A percentile compares a stretch with the other conserved stretches of the same genome.
These are phyloP conservation scores for Tachysurus fulvidraco DNA, from an alignment of 2,113 vertebrate genomes.

Conservation along the genomic window DNA sequence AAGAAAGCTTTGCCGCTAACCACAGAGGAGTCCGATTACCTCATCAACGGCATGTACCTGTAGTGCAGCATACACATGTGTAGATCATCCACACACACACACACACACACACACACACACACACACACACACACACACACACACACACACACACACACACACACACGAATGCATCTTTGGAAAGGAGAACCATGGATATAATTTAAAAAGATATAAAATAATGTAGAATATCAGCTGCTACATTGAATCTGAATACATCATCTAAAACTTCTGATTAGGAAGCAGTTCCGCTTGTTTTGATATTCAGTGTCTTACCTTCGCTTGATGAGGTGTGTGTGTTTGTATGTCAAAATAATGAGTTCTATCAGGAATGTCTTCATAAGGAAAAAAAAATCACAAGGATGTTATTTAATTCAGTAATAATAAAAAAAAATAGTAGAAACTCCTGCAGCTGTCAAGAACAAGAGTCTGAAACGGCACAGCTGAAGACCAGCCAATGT, in stretches of 20 bases:
- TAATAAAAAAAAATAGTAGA: not conserved
- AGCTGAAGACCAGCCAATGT: not conserved
- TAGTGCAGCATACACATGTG: constrained; percentile 66
- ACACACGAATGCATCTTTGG: not conserved
- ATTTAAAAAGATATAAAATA: not conserved
- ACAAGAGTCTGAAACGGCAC: not conserved
- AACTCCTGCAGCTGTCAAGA: not conserved
- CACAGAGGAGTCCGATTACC: constrained; percentile 97
- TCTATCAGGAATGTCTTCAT: not conserved
- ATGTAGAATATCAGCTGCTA: not conserved
- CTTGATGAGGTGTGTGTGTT: not conserved
- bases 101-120: not conserved
- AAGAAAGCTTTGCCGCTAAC: constrained; percentile 94
- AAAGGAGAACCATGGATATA: not conserved
- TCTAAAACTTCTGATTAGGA: not conserved
- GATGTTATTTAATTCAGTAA: not conserved
- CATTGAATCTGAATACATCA: not conserved
- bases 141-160: not conserved
- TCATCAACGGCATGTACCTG: constrained; percentile 99
- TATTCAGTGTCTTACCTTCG: not conserved
- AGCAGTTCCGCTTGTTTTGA: not conserved
- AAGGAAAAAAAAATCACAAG: not conserved
- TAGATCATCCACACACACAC: not conserved
- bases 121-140: not conserved
- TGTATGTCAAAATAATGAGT: not conserved